Conservation (phyloP, 2,888 invertebrate genomes). For the Agelastica alni region DNA sequence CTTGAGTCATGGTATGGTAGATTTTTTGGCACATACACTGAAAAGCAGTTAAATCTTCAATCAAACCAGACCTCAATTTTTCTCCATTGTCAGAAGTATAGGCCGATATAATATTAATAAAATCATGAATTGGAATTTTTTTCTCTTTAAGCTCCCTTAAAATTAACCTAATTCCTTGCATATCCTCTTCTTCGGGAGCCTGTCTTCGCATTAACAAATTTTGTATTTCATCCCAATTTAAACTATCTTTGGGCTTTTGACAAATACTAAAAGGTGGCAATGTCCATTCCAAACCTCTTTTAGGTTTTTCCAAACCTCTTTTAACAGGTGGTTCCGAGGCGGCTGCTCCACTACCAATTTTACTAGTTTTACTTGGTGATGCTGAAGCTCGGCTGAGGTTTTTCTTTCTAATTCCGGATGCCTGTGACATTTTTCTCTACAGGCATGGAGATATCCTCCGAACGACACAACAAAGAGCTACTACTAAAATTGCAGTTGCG, state of each 20-base stretch:
- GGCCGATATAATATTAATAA: constrained; percentile 49
- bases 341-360: neutral
- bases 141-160: constrained; percentile 38
- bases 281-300: constrained; percentile 34
- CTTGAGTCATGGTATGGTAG: constrained; percentile 55
- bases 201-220: constrained; percentile 47
- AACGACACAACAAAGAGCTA: constrained; percentile 38
- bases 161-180: constrained; percentile 44
- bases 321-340: neutral
- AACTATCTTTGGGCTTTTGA: constrained; percentile 24
- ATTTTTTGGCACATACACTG: constrained; percentile 49
- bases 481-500: constrained; percentile 39
- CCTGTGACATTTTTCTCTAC: constrained; percentile 13
- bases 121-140: constrained; percentile 50
- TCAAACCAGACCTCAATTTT: constrained; percentile 45
- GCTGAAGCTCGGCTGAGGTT: no score
- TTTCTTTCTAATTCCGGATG: neutral
- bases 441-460: constrained; percentile 37
- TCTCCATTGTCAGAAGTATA: constrained; percentile 53
- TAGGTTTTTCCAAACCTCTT: constrained; percentile 12
- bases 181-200: constrained; percentile 50
- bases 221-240: constrained; percentile 43
- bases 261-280: constrained; percentile 40
- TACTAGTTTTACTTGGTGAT: neutral
- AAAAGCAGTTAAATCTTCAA: constrained; percentile 49